phyloP scores from a whole-genome alignment of 1,140 invertebrate genomes.

The Halictus rubicundus region DNA sequence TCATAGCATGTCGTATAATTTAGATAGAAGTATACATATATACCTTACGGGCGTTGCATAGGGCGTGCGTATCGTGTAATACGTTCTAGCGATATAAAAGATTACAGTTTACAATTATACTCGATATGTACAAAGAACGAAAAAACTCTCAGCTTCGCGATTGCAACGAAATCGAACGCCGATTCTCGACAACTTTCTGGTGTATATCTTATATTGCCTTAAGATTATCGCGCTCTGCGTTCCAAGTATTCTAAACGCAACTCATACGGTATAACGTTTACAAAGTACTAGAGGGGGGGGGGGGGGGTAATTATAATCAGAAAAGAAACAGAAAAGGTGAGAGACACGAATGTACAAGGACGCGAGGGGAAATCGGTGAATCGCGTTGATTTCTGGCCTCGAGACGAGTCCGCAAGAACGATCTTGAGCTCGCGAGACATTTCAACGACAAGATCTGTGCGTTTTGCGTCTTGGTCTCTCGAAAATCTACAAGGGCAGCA shows the following conservation, averaged over 20 bases:
- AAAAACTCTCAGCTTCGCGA: neutral
- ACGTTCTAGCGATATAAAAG: conserved; percentile 76
- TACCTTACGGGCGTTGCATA: conserved; percentile 71
- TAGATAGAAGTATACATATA: conserved; percentile 72
- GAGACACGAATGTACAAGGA: conserved; percentile 2
- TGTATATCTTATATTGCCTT: conserved; percentile 45
- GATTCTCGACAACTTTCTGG: conserved; percentile 24
- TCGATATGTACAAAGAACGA: conserved; percentile 54
- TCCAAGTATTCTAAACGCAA: conserved; percentile 38
- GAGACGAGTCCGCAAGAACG: neutral
- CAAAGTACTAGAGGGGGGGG: conserved; percentile 11
- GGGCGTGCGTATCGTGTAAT: conserved; percentile 63
- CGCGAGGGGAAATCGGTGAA: neutral
- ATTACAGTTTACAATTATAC: conserved; percentile 60
- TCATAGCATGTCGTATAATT: conserved; percentile 75
- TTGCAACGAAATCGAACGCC: neutral
- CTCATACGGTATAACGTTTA: conserved; percentile 49
- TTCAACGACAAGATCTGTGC: conserved; percentile 25
- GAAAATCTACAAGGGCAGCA: conserved; percentile 1
- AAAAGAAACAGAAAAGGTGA: neutral
- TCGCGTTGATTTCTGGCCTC: neutral
- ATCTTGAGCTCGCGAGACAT: conserved; percentile 11
- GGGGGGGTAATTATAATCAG: conserved; percentile 19
- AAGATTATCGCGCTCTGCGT: conserved; percentile 59
- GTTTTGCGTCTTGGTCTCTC: conserved; percentile 23